A percentile compares a stretch with the other conserved stretches of the same genome.
phyloP scores from a whole-genome alignment of 2,113 vertebrate species.

The Pygoscelis antarcticus region DNA sequence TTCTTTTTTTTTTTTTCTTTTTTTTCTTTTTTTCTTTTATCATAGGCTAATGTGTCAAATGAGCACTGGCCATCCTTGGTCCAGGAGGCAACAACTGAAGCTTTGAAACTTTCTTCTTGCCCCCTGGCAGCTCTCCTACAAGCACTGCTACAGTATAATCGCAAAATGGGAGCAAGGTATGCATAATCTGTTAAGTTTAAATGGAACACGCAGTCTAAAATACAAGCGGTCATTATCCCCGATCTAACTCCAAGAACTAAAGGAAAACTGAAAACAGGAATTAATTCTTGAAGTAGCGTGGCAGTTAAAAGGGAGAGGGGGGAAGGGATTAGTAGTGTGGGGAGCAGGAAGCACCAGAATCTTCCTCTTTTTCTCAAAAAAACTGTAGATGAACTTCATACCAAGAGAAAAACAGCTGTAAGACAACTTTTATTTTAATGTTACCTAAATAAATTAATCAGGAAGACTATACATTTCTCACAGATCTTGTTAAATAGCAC shows the following conservation, averaged over 20 bases:
- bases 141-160: constrained; percentile 87
- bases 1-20: accelerated
- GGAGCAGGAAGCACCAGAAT: not conserved
- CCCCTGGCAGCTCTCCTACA: constrained; percentile 87
- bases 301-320: not conserved
- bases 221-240: not conserved
- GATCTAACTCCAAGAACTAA: not conserved
- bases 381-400: not conserved
- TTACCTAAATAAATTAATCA: not conserved
- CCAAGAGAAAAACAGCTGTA: not conserved
- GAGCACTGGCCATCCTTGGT: constrained; percentile 89
- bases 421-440: not conserved
- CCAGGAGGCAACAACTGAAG: constrained; percentile 89
- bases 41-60: constrained; percentile 79
- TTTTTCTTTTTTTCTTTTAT: not conserved
- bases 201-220: not conserved
- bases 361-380: not conserved
- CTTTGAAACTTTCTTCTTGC: constrained; percentile 84
- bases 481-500: not conserved
- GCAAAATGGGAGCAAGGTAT: constrained; percentile 89
- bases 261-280: not conserved
- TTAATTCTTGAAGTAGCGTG: not conserved
- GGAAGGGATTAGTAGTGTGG: not conserved
- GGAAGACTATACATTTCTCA: not conserved
- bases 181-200: not conserved